These are phyloP conservation scores for Indicator indicator DNA, from an alignment of 2,113 vertebrate genomes.

Conservation along the genomic window DNA sequence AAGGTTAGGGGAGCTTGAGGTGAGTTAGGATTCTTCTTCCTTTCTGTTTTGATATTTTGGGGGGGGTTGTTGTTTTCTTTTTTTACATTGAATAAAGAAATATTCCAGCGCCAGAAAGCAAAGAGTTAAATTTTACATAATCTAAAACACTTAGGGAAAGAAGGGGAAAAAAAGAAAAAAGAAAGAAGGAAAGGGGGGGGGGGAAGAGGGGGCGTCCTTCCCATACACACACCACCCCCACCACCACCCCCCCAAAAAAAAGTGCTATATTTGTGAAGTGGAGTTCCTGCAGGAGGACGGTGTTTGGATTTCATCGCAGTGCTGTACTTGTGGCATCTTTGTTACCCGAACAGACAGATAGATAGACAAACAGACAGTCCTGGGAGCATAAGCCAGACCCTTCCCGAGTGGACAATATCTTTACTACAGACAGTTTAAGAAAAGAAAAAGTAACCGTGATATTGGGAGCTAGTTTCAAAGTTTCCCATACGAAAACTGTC, in stretches of 20 bases:
- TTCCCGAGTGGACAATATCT: slow-evolving; percentile 17
- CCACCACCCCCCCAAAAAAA: background rate
- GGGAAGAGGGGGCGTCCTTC: too few relatives aligned
- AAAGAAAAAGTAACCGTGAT: background rate
- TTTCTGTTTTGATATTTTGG: background rate
- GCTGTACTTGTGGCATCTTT: slow-evolving; percentile 39
- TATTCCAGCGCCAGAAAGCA: background rate
- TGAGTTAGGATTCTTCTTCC: background rate
- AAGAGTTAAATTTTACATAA: slow-evolving; percentile 45
- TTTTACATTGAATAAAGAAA: slow-evolving; percentile 1
- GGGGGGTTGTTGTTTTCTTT: background rate
- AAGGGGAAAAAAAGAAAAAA: background rate
- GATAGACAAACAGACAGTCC: background rate
- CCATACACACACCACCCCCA: too few relatives aligned
- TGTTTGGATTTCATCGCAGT: background rate
- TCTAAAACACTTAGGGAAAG: background rate
- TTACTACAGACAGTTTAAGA: background rate
- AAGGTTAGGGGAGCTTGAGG: background rate
- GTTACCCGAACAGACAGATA: background rate
- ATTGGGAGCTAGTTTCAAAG: background rate
- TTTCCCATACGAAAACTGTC: background rate
- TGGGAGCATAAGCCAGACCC: background rate
- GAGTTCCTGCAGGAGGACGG: background rate
- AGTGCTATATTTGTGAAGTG: background rate
- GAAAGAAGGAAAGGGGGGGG: too few relatives aligned